A percentile compares a stretch with the other conserved stretches of the same genome.
phyloP scores from a whole-genome alignment of 2,797 vertebrate genomes.

The Pipistrellus pipistrellus region DNA sequence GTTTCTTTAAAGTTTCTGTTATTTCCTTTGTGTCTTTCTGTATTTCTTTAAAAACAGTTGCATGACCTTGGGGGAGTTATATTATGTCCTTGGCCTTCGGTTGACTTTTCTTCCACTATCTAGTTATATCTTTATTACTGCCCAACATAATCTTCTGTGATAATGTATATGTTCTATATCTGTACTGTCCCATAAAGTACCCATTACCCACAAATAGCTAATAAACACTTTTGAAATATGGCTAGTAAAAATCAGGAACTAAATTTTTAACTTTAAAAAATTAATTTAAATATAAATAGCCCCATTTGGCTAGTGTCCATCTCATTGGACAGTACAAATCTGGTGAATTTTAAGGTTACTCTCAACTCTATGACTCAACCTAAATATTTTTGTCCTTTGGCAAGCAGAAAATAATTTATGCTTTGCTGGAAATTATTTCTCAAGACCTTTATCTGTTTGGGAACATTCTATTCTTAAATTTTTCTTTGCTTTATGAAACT shows the following conservation, averaged over 20 bases:
- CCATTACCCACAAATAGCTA: background rate
- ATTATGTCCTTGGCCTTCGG: background rate
- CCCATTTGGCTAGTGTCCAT: background rate
- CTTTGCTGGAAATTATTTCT: slow-evolving; percentile 47
- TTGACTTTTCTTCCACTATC: background rate
- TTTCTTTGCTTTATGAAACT: slow-evolving; percentile 56
- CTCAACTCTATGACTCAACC: background rate
- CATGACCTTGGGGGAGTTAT: background rate
- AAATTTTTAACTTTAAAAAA: slow-evolving; percentile 46
- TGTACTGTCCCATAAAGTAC: background rate
- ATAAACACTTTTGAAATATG: slow-evolving; percentile 20
- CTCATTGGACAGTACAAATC: background rate
- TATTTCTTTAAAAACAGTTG: slow-evolving; percentile 1
- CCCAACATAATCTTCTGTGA: background rate
- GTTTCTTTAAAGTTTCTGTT: background rate
- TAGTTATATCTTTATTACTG: background rate
- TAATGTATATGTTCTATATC: background rate
- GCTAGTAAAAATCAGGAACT: background rate
- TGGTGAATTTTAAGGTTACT: background rate
- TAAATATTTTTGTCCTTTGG: slow-evolving; percentile 41
- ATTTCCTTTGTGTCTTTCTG: background rate
- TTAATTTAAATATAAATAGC: slow-evolving; percentile 9
- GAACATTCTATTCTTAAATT: slow-evolving; percentile 24
- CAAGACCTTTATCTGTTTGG: background rate
- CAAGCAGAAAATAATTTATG: slow-evolving; percentile 54